Conservation (phyloP, 2,888 invertebrate species). For the Micropterix aruncella region DNA sequence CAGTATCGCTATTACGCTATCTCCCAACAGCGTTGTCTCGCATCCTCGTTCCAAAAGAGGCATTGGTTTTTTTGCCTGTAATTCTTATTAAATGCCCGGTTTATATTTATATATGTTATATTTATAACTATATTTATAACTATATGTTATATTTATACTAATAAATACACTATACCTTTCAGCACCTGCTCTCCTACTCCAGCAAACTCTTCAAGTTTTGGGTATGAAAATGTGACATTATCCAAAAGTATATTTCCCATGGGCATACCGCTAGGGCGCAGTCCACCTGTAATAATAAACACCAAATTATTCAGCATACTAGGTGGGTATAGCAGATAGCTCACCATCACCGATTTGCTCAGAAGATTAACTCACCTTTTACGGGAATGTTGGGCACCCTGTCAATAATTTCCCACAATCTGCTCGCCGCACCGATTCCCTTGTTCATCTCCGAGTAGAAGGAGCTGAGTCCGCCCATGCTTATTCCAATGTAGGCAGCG, state of each 20-base stretch:
- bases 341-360: too few relatives aligned
- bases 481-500: conserved; percentile 86
- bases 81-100: too few relatives aligned
- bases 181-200: conserved; percentile 17
- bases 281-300: conserved; percentile 38
- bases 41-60: too few relatives aligned
- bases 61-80: too few relatives aligned
- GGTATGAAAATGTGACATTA: conserved; percentile 61
- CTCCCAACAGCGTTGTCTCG: too few relatives aligned
- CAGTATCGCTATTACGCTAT: too few relatives aligned
- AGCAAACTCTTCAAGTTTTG: conserved; percentile 30
- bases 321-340: too few relatives aligned
- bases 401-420: conserved; percentile 84
- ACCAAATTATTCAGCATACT: too few relatives aligned
- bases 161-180: too few relatives aligned
- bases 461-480: conserved; percentile 77
- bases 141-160: too few relatives aligned
- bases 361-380: conserved; percentile 43
- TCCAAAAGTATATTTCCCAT: conserved; percentile 62
- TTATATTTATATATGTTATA: too few relatives aligned
- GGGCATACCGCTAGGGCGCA: conserved; percentile 36
- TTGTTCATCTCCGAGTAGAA: conserved; percentile 92
- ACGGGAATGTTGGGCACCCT: conserved; percentile 63
- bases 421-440: conserved; percentile 80
- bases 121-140: too few relatives aligned